A percentile compares a stretch with the other conserved stretches of the same genome.
These are phyloP conservation scores for Stramonita haemastoma DNA, from an alignment of 2,888 invertebrate genomes.

Conservation along the genomic window DNA sequence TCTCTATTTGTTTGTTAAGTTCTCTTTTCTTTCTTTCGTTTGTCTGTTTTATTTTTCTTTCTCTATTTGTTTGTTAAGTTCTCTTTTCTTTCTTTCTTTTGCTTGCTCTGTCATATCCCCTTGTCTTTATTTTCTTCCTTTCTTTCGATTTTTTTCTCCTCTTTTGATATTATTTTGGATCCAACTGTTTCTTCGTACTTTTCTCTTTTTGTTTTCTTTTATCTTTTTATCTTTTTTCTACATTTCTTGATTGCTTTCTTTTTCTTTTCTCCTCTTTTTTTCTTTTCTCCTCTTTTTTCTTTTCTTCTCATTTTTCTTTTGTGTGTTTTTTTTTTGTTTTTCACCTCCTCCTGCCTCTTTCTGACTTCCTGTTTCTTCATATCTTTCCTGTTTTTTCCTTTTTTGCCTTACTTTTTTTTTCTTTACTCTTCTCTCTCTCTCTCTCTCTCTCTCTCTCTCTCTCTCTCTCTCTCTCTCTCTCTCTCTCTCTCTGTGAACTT, in stretches of 20 bases:
- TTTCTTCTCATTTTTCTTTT: neutral
- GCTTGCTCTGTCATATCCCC: neutral
- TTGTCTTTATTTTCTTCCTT: neutral
- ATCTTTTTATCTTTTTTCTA: neutral
- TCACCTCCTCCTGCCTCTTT: neutral
- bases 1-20: neutral
- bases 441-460: conserved; percentile 8
- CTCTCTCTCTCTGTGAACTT: neutral
- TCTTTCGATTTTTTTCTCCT: neutral
- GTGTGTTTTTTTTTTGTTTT: neutral
- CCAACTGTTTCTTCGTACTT: neutral
- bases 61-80: neutral
- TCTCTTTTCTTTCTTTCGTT: neutral
- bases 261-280: neutral
- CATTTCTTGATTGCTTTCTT: neutral
- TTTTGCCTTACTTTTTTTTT: neutral
- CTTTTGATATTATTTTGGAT: neutral
- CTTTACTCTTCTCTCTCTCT: conserved; percentile 19
- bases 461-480: neutral
- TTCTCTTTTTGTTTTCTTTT: neutral
- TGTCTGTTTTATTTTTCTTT: neutral
- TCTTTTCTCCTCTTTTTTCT: neutral
- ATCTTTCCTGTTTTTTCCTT: neutral
- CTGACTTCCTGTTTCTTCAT: too few relatives aligned
- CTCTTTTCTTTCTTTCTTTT: neutral